phyloP scores from a whole-genome alignment of 2,113 vertebrate species.

The Cryptotis parvus region DNA sequence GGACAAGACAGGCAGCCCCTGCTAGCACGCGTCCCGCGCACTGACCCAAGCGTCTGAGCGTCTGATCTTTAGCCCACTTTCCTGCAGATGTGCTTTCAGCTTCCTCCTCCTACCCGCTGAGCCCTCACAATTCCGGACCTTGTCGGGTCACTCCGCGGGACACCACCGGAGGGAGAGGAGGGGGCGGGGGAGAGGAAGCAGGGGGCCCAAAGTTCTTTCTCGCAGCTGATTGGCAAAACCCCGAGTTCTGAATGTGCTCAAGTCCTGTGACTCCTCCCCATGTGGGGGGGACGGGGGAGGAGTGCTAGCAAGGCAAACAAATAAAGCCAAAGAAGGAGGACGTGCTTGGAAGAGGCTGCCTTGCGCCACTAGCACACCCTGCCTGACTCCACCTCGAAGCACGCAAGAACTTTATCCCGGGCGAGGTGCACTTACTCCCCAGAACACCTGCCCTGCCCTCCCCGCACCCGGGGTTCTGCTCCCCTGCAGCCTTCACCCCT shows the following conservation, averaged over 20 bases:
- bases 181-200: neutral
- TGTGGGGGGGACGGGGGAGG: neutral
- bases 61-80: neutral
- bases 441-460: neutral
- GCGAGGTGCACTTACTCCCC: neutral
- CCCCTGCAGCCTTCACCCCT: neutral
- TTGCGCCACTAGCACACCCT: rapidly evolving
- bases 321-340: conserved; percentile 52
- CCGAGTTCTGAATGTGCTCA: neutral
- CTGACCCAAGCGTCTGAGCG: neutral
- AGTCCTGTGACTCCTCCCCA: conserved; percentile 52
- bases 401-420: neutral
- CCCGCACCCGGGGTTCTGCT: neutral
- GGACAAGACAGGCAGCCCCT: conserved; percentile 35
- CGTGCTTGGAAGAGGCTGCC: neutral
- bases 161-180: neutral
- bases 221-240: conserved; percentile 13
- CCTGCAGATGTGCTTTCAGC: neutral
- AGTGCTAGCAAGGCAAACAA: neutral
- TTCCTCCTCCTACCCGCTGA: neutral
- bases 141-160: neutral
- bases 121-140: neutral
- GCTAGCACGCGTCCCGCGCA: neutral
- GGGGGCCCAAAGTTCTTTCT: conserved; percentile 46
- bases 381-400: neutral